phyloP scores from a whole-genome alignment of 1,140 invertebrate genomes.

The Watersipora subatra region DNA sequence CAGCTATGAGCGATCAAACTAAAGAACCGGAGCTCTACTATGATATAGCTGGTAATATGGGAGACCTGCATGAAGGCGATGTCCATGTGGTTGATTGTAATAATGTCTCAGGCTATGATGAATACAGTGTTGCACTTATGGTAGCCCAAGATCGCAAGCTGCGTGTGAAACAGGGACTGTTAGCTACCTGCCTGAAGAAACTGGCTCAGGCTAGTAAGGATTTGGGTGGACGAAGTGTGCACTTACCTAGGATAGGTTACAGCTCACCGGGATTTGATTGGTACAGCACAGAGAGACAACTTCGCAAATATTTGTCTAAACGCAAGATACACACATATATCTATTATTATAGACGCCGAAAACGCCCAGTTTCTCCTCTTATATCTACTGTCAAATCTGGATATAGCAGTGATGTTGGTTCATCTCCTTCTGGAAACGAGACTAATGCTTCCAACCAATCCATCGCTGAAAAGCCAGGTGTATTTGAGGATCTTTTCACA shows the following conservation, averaged over 20 bases:
- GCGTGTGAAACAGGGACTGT: neutral
- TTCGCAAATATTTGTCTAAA: slow-evolving; percentile 31
- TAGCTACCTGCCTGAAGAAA: neutral
- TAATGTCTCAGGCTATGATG: slow-evolving; percentile 3
- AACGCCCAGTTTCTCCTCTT: neutral
- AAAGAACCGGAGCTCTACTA: slow-evolving; percentile 23
- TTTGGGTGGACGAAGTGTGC: slow-evolving; percentile 18
- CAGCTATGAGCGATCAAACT: slow-evolving; percentile 24
- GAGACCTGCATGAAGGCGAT: slow-evolving; percentile 32
- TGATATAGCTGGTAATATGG: slow-evolving; percentile 28
- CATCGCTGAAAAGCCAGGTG: neutral
- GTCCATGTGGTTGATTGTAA: slow-evolving; percentile 25
- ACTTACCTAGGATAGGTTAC: slow-evolving; percentile 36
- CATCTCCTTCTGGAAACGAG: neutral
- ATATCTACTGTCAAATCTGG: neutral
- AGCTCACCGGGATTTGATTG: slow-evolving; percentile 36
- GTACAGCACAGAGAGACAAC: slow-evolving; percentile 38
- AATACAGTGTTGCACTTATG: neutral
- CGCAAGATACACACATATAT: slow-evolving; percentile 34
- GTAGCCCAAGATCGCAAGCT: neutral
- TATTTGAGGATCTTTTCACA: slow-evolving; percentile 16
- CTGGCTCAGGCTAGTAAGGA: neutral
- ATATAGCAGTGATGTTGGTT: neutral
- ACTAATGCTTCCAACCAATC: neutral
- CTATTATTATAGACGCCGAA: slow-evolving; percentile 26